Percentiles rank a stretch among this genome's conserved stretches.
Conservation (phyloP, 2,113 vertebrate species). For the Mesitornis unicolor region DNA sequence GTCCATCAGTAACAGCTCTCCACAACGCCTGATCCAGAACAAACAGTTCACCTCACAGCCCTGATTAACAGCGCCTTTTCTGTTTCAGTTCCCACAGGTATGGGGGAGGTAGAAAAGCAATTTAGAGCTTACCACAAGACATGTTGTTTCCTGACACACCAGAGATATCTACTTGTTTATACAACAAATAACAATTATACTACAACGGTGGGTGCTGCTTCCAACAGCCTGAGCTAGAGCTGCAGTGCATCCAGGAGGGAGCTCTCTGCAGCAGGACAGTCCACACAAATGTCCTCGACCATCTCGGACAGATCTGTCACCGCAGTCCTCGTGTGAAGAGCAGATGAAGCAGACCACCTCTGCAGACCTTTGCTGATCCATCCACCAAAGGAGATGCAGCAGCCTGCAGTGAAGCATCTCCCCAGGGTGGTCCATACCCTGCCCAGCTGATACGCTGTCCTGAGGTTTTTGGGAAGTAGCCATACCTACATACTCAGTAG, state of each 20-base stretch:
- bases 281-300: too few species aligned
- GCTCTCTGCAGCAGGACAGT: not conserved
- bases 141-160: not conserved
- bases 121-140: not conserved
- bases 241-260: not conserved
- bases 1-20: not conserved
- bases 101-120: not conserved
- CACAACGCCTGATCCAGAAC: not conserved
- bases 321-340: not conserved
- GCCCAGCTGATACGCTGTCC: not conserved
- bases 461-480: not conserved
- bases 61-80: not conserved
- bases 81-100: not conserved
- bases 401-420: not conserved
- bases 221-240: not conserved
- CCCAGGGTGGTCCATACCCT: not conserved
- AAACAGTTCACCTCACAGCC: not conserved
- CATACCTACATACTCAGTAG: not conserved
- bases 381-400: not conserved
- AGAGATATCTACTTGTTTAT: not conserved
- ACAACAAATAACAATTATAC: not conserved
- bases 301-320: not conserved
- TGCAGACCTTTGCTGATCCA: not conserved
- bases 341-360: not conserved
- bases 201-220: fast-evolving